Evolutionary conservation across 2,888 invertebrate genomes (phyloP), one percentile per base, ranked within the genome.

Genomic region (Bembecia ichneumoniformis): DNA sequence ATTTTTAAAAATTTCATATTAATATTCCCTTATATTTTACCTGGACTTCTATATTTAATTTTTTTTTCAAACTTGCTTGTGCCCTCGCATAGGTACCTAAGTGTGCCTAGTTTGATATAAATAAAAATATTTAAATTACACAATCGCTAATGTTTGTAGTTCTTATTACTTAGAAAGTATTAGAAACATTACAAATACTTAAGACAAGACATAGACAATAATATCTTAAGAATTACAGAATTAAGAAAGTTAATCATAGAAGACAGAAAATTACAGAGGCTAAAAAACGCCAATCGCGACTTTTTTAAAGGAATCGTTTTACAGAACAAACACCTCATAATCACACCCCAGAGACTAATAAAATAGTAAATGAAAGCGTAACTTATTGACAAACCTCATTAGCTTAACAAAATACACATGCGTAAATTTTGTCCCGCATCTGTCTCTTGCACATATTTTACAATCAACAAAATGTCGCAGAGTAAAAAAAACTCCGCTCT

Each of bases 371-470:
- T 62, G 64, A 77, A 74, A 80, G 70, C 80, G 77, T 80, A 71
- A 73, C 76, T 82, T 77, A 82, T 77, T 78, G 82, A 80, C 83
- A 74, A 71, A 74, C 67, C 74, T 80, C 77, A 83, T 84, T 82
- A 82, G 68, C 64, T 66, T 81, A 83, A 84, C 83, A 82, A 81
- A 83, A 84, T 71, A 75, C 84, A 86, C 77, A 82, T 82, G 83
- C 73, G 70, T 71, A 62, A 60, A 69, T 67, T 61, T 58, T 66
- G 57, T 62, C 68, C 62, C 71, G 71, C 83, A 84, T 82, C 79
- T 84, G 83, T 70, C 71, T 61, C 62, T 72, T 59, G 66, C 68
- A 36, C 46, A 47, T 62, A 75, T 72, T 77, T 73, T 63, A 77
- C 74, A 73, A 77, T 74, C 66, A 70, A 68, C 58, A 52, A 51